These are phyloP conservation scores for Colinus virginianus DNA, from an alignment of 2,113 vertebrate species.

Conservation along the genomic window DNA sequence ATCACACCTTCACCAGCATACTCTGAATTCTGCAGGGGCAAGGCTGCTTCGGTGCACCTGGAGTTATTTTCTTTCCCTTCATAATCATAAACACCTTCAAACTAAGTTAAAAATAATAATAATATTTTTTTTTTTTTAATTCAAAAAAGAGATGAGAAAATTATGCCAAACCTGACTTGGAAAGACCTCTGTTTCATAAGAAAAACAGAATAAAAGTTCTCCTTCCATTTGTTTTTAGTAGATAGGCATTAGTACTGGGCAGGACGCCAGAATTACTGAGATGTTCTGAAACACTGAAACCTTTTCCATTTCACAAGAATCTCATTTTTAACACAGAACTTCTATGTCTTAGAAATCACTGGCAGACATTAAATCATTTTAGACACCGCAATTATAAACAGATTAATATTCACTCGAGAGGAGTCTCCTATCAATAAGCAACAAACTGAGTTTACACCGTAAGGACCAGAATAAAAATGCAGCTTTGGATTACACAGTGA, in stretches of 20 bases:
- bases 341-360: constrained; percentile 18
- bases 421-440: background rate
- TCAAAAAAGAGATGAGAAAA: background rate
- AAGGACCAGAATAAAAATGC: background rate
- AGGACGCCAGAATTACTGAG: background rate
- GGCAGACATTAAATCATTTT: constrained; percentile 47
- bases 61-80: background rate
- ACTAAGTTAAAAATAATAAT: background rate
- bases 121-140: too few species aligned
- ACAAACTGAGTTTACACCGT: background rate
- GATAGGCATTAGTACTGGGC: constrained; percentile 20
- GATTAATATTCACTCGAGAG: constrained; percentile 35
- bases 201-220: background rate
- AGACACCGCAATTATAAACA: constrained; percentile 63
- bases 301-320: background rate
- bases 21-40: background rate
- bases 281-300: background rate
- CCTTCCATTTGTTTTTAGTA: constrained; percentile 26
- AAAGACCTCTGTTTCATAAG: background rate
- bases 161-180: background rate
- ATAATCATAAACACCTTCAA: background rate
- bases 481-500: background rate
- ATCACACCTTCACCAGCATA: background rate
- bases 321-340: constrained; percentile 17
- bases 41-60: background rate